Evolutionary conservation across 1,140 invertebrate species (phyloP), one percentile per base, ranked within the genome.

Genomic region (Babylonia areolata): DNA sequence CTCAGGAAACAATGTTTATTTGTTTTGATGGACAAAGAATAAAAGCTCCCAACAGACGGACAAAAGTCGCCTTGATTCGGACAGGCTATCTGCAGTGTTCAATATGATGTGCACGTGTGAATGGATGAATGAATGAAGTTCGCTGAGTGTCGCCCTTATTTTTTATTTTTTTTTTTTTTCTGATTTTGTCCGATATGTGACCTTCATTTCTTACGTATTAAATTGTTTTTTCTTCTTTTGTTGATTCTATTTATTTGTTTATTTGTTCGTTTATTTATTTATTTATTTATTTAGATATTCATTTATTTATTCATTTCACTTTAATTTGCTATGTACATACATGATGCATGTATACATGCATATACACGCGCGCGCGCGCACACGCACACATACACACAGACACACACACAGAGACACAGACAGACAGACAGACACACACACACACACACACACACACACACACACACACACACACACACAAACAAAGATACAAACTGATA

Each of bases 381-480:
- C 58, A 69, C 23, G 28, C n/a, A 69, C 23, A 69, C 58, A 69
- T 3, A 69, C 58, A 3, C 15, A 69, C 58, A 69, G 20, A 64
- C 58, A n/a, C 6, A 64, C 58, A 64, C 15, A 69, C 58, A 69
- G 58, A 69, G 15, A 69, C 15, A 69, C 58, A 69, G 58, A 69
- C 58, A 6, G 58, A 69, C 58, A 69, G 58, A 69, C 2, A 69
- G 58, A 69, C 58, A 69, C 58, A 69, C 58, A 69, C 58, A 69
- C 2, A 69, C 58, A 69, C 58, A 69, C 58, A 69, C 58, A 69
- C 58, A 69, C 58, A 69, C 58, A 69, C 58, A 69, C 58, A 69
- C 58, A 69, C 58, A 69, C 58, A 69, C 58, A 69, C 58, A 69
- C 58, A 69, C 20, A 69, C 58, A 69, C 58, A 3, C 58, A 69